Conservation (phyloP, 2,888 invertebrate genomes). For the Microplitis manilae region DNA sequence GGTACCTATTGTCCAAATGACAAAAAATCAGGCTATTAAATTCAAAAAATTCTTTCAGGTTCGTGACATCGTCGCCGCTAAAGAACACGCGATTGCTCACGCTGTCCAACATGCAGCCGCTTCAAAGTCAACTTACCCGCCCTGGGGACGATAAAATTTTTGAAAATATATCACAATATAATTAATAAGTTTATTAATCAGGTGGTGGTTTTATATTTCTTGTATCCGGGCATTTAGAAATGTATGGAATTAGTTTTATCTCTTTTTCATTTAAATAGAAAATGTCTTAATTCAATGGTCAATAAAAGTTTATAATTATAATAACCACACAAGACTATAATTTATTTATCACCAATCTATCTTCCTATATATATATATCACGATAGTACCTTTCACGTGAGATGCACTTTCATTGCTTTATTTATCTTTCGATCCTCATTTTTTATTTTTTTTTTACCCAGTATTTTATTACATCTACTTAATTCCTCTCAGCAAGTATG, state of each 20-base stretch:
- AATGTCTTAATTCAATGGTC: not conserved
- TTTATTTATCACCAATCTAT: too few relatives aligned
- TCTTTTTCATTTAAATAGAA: not conserved
- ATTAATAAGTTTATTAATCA: not conserved
- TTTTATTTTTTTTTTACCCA: not conserved
- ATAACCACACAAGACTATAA: not conserved
- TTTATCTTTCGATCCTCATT: not conserved
- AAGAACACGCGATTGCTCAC: constrained; percentile 67
- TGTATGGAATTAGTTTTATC: not conserved
- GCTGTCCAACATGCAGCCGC: constrained; percentile 62
- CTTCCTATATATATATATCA: not conserved
- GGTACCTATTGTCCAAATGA: constrained; percentile 24
- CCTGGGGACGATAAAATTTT: constrained; percentile 59
- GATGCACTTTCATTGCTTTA: not conserved
- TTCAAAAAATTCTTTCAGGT: constrained; percentile 45
- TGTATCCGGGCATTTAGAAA: not conserved
- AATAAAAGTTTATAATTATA: not conserved
- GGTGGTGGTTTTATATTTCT: not conserved
- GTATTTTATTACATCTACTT: not conserved
- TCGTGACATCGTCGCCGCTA: constrained; percentile 65
- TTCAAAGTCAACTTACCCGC: constrained; percentile 58
- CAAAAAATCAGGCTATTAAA: not conserved
- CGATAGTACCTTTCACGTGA: not conserved
- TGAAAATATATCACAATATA: not conserved
- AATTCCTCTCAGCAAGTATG: not conserved